phyloP scores from a whole-genome alignment of 2,113 vertebrate genomes.

The Phylloscopus trochilus region DNA sequence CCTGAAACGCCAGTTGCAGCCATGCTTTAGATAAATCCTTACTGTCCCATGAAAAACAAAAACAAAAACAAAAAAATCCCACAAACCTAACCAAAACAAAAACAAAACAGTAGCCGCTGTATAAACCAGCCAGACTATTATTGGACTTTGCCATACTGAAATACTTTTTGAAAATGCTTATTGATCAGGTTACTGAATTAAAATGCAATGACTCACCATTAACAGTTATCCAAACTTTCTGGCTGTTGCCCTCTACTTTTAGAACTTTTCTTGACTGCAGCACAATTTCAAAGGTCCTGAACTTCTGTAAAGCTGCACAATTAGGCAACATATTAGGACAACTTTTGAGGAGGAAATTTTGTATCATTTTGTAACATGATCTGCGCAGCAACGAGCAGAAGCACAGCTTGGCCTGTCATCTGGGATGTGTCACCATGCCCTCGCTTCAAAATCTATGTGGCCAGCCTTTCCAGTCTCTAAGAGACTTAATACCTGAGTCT shows the following conservation, averaged over 20 bases:
- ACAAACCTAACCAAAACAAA: neutral
- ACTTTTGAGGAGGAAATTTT: neutral
- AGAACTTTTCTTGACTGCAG: neutral
- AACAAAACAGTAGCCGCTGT: too few relatives aligned
- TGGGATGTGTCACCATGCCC: accelerated
- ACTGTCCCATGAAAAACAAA: neutral
- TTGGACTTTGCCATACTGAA: neutral
- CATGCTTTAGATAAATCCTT: neutral
- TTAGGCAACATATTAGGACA: neutral
- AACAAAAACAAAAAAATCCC: neutral
- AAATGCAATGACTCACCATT: neutral
- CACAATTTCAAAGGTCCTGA: neutral
- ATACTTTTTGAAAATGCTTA: neutral
- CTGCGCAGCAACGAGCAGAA: neutral
- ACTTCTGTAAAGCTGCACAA: neutral
- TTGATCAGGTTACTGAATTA: neutral
- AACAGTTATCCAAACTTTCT: neutral
- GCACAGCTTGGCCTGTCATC: neutral
- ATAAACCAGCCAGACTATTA: neutral
- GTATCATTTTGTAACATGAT: neutral
- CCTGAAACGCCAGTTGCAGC: neutral
- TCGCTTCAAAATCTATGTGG: neutral
- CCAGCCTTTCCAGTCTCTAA: neutral
- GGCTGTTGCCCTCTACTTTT: neutral
- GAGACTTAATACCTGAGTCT: neutral